Evolutionary conservation across 2,113 vertebrate species (phyloP), one percentile per base, ranked within the genome.

Genomic region (Hassar affinis): DNA sequence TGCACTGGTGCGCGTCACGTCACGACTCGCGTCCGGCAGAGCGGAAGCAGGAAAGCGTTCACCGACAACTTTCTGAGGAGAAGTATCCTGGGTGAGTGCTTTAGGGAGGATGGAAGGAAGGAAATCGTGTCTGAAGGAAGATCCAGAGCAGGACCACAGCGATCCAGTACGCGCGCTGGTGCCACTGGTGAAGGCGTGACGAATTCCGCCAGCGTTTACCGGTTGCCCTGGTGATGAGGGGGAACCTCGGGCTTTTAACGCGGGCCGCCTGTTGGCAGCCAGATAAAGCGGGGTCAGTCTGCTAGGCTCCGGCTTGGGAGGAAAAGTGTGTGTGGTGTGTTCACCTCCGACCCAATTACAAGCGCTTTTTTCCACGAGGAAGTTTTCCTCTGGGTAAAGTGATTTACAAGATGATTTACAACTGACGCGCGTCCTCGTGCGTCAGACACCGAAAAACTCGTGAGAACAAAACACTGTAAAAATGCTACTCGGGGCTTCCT

Each of bases 161-260:
- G 66, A 72, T 42, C 54, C 17, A 1, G 59, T 79, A 59, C 5
- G 42, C 17, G 30, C 49, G 38, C 56, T 76, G 57, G 27, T 75
- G 17, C 69, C 30, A 45, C 49, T 56, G 57, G 45, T 17, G 59
- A n/a, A 30, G 15, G 15, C 64, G 30, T n/a, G 33, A 11, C n/a
- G 45, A n/a, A 92, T 93, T 90, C 91, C 88, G 87, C 78, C 68
- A 59, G 76, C 88, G 85, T 82, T 82, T 80, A 42, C 38, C n/a
- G 80, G 91, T 94, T 87, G 83, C 89, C 92, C 49, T 76, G 92
- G 92, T 90, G 89, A 94, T 85, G 0, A 57, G 9, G 38, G 38
- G 88, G 90, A 64, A 75, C 61, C 68, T 78, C 66, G 56, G 27
- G 82, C 62, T 62, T 79, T 75, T 56, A 52, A 51, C 81, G 59